phyloP scores from a whole-genome alignment of 2,113 vertebrate genomes.

The Rattus rattus region DNA sequence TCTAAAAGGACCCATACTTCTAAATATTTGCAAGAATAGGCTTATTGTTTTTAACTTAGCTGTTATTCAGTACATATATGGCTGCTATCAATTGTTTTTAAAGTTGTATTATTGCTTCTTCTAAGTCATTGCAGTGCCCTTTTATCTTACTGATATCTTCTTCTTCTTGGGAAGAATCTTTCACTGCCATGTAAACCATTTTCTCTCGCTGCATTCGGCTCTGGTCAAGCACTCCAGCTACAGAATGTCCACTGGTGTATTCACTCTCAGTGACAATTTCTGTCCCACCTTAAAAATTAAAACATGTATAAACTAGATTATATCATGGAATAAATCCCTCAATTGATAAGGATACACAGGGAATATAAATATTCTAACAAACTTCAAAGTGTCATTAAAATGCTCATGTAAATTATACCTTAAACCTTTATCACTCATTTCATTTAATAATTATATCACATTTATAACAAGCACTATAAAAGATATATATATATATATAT shows the following conservation, averaged over 20 bases:
- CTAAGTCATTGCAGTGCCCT: constrained; percentile 22
- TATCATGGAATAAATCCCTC: constrained; percentile 28
- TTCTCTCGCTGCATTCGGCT: constrained; percentile 96
- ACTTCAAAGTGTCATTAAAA: constrained; percentile 42
- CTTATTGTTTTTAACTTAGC: constrained; percentile 49
- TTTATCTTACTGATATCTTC: constrained; percentile 93
- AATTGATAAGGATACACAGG: constrained; percentile 29
- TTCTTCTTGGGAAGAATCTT: constrained; percentile 94
- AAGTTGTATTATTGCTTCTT: background rate
- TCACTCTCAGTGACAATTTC: constrained; percentile 98
- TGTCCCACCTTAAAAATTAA: constrained; percentile 92
- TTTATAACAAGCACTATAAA: background rate
- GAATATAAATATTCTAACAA: constrained; percentile 42
- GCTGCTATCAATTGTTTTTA: background rate
- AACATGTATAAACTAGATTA: constrained; percentile 60
- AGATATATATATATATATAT: constrained; percentile 21
- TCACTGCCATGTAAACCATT: constrained; percentile 99
- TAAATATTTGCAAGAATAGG: constrained; percentile 37
- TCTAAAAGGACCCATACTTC: constrained; percentile 41
- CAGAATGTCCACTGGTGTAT: constrained; percentile 95
- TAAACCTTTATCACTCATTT: background rate
- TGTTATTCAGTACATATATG: constrained; percentile 26
- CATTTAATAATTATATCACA: constrained; percentile 34
- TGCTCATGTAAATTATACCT: constrained; percentile 32
- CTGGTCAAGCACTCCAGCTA: constrained; percentile 93